A percentile compares a stretch with the other conserved stretches of the same genome.
phyloP scores from a whole-genome alignment of 2,888 invertebrate genomes.

The Molorchus minor region DNA sequence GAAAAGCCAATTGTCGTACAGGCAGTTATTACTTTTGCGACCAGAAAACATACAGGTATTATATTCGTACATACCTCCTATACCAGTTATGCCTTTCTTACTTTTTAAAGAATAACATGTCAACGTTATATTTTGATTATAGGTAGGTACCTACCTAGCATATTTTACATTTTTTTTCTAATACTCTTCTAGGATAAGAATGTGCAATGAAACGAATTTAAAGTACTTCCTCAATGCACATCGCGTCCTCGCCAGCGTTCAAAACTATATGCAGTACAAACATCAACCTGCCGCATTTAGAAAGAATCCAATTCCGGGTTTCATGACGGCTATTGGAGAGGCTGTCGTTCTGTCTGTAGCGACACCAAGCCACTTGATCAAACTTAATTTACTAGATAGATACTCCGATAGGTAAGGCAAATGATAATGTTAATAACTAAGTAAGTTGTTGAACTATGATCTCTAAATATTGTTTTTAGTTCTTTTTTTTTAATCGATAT shows the following conservation, averaged over 20 bases:
- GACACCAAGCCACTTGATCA: constrained; percentile 65
- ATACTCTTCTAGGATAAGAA: constrained; percentile 67
- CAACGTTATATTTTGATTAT: too few relatives aligned
- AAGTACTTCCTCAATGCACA: constrained; percentile 73
- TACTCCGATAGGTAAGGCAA: constrained; percentile 24
- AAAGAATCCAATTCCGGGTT: constrained; percentile 68
- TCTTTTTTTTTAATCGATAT: too few relatives aligned
- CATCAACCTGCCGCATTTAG: constrained; percentile 66
- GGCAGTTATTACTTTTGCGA: constrained; percentile 78
- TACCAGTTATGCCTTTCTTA: too few relatives aligned
- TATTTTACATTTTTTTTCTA: neutral
- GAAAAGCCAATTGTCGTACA: constrained; percentile 71
- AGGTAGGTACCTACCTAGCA: too few relatives aligned
- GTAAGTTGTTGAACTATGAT: too few relatives aligned
- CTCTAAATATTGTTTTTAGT: too few relatives aligned
- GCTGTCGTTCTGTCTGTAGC: constrained; percentile 69
- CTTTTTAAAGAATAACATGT: too few relatives aligned
- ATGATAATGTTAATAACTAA: too few relatives aligned
- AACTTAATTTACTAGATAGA: constrained; percentile 59
- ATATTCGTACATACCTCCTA: too few relatives aligned
- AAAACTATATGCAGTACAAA: constrained; percentile 71
- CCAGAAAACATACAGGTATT: constrained; percentile 70
- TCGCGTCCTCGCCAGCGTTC: constrained; percentile 78
- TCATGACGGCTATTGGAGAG: constrained; percentile 73
- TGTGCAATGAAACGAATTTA: constrained; percentile 68